Conservation (phyloP, 1,140 invertebrate genomes). For the Orchestia grillus region DNA sequence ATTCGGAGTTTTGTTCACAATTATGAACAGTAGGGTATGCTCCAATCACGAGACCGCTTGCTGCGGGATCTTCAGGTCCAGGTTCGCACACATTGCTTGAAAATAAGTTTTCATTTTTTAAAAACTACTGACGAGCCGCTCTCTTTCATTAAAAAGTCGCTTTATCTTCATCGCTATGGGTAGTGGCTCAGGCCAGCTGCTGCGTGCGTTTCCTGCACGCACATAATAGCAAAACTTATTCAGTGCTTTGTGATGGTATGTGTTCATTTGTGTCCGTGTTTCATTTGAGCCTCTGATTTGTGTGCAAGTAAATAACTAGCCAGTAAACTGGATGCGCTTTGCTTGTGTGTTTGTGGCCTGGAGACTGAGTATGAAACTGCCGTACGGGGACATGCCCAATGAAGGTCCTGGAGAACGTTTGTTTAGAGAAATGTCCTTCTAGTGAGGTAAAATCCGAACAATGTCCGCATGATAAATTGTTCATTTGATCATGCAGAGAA, state of each 20-base stretch:
- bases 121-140: too few species aligned
- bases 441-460: too few species aligned
- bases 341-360: too few species aligned
- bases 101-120: not conserved
- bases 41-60: not conserved
- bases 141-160: not conserved
- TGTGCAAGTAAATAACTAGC: too few species aligned
- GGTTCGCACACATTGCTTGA: not conserved
- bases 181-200: not conserved
- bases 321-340: too few species aligned
- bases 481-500: too few species aligned
- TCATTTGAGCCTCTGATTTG: not conserved
- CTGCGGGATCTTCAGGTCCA: not conserved
- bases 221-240: not conserved
- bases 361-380: too few species aligned
- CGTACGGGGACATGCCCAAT: too few species aligned
- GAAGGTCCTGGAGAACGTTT: too few species aligned
- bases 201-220: not conserved
- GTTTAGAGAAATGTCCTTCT: too few species aligned
- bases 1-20: not conserved
- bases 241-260: not conserved
- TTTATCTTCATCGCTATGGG: not conserved
- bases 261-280: not conserved
- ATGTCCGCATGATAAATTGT: too few species aligned
- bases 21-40: not conserved